A percentile compares a stretch with the other conserved stretches of the same genome.
Evolutionary conservation across 1,140 invertebrate species (phyloP).

Genomic region (Elysia chlorotica): DNA sequence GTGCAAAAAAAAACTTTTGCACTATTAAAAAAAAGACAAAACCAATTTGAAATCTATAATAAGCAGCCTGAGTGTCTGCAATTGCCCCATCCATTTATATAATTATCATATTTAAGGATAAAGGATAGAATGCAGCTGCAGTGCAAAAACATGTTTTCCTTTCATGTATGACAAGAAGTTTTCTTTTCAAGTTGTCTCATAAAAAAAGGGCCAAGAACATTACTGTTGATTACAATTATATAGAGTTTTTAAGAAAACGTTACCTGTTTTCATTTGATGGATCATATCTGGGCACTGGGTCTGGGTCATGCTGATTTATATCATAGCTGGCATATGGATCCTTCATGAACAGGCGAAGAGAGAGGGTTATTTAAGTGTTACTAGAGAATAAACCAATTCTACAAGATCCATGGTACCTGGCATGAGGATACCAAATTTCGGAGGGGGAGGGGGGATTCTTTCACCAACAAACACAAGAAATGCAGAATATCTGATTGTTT

Average conservation of each 20-base stretch:
- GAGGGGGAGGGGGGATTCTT: too few relatives aligned
- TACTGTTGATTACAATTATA: not conserved
- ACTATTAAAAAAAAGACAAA: not conserved
- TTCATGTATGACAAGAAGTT: not conserved
- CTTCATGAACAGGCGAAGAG: slow-evolving; percentile 29
- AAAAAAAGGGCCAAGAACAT: not conserved
- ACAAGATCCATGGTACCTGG: not conserved
- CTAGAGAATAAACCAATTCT: not conserved
- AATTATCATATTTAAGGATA: not conserved
- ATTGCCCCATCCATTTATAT: not conserved
- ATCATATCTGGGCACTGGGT: slow-evolving; percentile 67
- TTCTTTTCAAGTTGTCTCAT: not conserved
- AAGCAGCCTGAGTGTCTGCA: too few relatives aligned
- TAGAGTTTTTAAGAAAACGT: not conserved
- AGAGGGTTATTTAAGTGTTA: not conserved
- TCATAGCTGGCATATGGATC: slow-evolving; percentile 84
- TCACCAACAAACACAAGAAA: too few relatives aligned
- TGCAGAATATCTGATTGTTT: too few relatives aligned
- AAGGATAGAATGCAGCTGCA: not conserved
- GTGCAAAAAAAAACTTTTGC: not conserved
- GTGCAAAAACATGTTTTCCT: not conserved
- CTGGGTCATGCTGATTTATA: slow-evolving; percentile 84
- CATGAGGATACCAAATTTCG: too few relatives aligned
- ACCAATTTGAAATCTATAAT: not conserved
- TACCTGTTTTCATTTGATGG: slow-evolving; percentile 58